Conservation (phyloP, 2,113 vertebrate species). For the Asarcornis scutulata region DNA sequence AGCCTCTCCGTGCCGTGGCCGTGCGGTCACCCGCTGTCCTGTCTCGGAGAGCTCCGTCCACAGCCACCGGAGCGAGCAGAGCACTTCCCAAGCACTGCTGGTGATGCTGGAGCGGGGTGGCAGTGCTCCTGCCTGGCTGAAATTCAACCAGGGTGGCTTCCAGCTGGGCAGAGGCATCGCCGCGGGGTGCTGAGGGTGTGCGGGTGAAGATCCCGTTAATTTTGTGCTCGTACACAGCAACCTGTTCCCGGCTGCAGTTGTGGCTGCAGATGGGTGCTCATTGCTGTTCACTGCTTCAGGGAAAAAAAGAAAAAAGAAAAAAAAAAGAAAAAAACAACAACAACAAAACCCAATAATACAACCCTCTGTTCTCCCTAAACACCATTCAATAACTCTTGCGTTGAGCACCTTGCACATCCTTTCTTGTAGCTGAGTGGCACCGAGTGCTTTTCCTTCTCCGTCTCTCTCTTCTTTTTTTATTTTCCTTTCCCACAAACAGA, state of each 20-base stretch:
- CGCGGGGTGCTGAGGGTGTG: too few relatives aligned
- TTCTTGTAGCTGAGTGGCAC: background rate
- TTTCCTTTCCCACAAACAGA: background rate
- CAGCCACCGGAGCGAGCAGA: background rate
- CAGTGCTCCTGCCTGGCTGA: fast-evolving
- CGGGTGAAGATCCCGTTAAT: background rate
- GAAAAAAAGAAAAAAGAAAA: too few relatives aligned
- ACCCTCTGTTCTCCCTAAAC: background rate
- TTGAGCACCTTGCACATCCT: background rate
- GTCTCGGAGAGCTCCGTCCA: background rate
- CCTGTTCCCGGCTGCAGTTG: background rate
- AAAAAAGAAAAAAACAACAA: too few relatives aligned
- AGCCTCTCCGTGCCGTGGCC: fast-evolving
- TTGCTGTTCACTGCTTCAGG: background rate
- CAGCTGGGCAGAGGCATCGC: too few relatives aligned
- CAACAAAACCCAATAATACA: background rate
- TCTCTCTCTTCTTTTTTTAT: background rate
- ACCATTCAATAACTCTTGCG: fast-evolving
- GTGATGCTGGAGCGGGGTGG: fast-evolving
- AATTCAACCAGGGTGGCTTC: too few relatives aligned
- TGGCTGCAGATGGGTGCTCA: background rate
- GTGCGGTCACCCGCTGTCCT: fast-evolving
- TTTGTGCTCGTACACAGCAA: fast-evolving
- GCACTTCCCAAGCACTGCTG: fast-evolving
- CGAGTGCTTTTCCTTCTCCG: background rate